Base-by-base conservation (phyloP, 2,113 vertebrate genomes). In the Melospiza melodia region DNA sequence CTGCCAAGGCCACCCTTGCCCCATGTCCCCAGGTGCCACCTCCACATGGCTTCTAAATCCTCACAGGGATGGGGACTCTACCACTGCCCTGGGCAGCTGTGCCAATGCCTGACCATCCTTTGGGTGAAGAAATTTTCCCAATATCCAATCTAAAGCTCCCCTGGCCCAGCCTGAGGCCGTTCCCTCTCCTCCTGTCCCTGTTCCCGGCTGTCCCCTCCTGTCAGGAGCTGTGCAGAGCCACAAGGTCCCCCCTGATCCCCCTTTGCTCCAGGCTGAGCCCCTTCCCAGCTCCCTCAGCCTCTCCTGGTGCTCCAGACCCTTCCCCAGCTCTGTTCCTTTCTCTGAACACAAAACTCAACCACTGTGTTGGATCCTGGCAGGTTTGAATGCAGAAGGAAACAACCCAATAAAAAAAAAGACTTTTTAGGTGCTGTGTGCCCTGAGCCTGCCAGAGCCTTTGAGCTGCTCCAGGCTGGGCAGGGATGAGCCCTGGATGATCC, bases 141-240 rank as follows among this genome's bases (percentile, higher is more conserved):
- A 55, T 15, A 35, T 43, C 63, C 71, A 55, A 4, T 0, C 5
- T 28, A 0, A 39, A 5, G 3, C 39, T 39, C 12, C 39, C 39
- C 39, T 39, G 39, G 39, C 39, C 39, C 39, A 39, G 39, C 39
- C 39, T 39, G 39, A 39, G 39, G 39, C 39, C 39, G 39, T 39
- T 39, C 39, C 39, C 39, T 39, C 39, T 39, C 39, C 39, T 39
- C 39, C 39, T 39, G 39, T 39, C 39, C 39, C 39, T 12, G 39
- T 39, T 39, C 39, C 39, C 11, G 39, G 39, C 39, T 39, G 39
- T 39, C 39, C 39, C 39, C 39, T 39, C 39, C 39, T 39, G 39
- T 39, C 39, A 39, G 39, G 39, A 39, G 39, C 39, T 39, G 39
- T 39, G 39, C 39, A 39, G 39, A 39, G 39, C 39, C 39, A 39